Evolutionary conservation across 2,888 invertebrate genomes (phyloP), one percentile per base, ranked within the genome.

Genomic region (Diarsia brunnea): DNA sequence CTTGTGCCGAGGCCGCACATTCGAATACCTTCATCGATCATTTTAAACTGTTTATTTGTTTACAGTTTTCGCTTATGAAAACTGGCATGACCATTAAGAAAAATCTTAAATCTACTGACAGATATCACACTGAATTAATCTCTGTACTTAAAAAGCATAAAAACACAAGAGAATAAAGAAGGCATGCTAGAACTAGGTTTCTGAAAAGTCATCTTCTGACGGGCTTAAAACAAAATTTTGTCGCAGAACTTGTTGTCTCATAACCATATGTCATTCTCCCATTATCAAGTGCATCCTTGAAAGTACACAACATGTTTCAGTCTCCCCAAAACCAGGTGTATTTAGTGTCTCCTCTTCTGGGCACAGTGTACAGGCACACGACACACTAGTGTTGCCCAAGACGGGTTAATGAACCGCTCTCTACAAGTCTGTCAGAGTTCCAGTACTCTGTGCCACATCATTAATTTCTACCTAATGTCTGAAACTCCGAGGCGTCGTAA

Each of bases 391-490:
- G 82, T 90, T 90, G 85, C 87, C 88, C 83, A 90, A 92, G 92
- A 88, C 89, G 86, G 89, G 90, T 91, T 92, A 93, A 93, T 91
- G 93, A 93, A 93, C 92, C 91, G 84, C 83, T 73, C 80, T 85
- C 89, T 89, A 78, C 90, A 91, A 90, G 92, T 93, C 93, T 92
- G 93, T 93, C 93, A 93, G 93, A 90, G 90, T 88, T 88, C 84
- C 90, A 87, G 85, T 87, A 89, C 91, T 91, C 88, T 87, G 93
- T 90, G 92, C 93, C 93, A 93, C 94, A 90, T 95, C 94, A 95
- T 95, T 95, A 95, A 95, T 95, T 94, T 93, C 92, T 91, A 91
- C 93, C 92, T 93, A 94, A 95, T 93, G 94, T 93, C 91, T 93
- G 91, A 91, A 93, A 91, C 92, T 91, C 90, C 89, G 90, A 88